Evolutionary conservation across 2,888 invertebrate genomes (phyloP).

Genomic region (Cancer borealis): DNA sequence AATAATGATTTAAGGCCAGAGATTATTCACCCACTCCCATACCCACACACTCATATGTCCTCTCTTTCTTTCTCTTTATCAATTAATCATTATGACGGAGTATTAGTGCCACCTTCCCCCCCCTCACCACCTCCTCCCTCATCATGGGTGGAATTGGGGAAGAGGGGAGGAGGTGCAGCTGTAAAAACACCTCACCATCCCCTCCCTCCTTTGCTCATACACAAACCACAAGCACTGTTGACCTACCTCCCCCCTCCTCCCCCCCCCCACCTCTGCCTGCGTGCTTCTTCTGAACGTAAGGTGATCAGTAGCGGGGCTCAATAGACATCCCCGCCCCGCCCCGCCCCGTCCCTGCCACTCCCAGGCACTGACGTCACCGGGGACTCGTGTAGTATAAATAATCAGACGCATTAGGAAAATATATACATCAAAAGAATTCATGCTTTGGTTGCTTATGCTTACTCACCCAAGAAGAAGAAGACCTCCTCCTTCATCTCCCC

Average conservation of each 20-base stretch:
- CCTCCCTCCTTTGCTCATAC: not conserved
- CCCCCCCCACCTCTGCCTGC: not conserved
- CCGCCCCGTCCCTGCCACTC: not conserved
- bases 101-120: not conserved
- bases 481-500: too few species aligned
- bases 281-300: not conserved
- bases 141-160: not conserved
- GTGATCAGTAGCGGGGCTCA: not conserved
- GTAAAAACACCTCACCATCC: not conserved
- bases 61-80: not conserved
- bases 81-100: not conserved
- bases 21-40: too few species aligned
- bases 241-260: not conserved
- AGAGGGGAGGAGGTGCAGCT: not conserved
- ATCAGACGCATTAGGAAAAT: too few species aligned
- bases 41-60: not conserved
- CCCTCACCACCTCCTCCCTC: not conserved
- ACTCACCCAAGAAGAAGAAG: too few species aligned
- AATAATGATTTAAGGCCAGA: too few species aligned
- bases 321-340: not conserved
- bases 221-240: not conserved
- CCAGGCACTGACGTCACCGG: not conserved
- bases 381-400: not conserved
- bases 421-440: too few species aligned
- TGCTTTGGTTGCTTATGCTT: too few species aligned